These are phyloP conservation scores for Zygothrica quintamaculata DNA, from an alignment of 2,888 invertebrate genomes.

Conservation along the genomic window DNA sequence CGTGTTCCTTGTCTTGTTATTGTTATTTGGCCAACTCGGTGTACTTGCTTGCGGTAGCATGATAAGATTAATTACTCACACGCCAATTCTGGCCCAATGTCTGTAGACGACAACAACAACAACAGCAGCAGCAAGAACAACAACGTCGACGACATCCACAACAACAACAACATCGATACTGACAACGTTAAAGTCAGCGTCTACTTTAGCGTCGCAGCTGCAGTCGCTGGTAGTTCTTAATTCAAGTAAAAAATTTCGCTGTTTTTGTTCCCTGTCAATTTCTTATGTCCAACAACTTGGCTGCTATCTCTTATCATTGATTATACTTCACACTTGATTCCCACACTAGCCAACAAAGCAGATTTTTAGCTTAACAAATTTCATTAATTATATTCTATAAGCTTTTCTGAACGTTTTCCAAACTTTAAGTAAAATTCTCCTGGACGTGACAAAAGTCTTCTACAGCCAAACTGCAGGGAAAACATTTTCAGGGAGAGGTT, in stretches of 20 bases:
- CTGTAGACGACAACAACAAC: no score
- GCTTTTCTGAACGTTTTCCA: no score
- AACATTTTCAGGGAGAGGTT: no score
- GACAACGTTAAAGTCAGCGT: background rate
- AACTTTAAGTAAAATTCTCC: no score
- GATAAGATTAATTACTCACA: conserved; percentile 71
- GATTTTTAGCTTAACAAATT: no score
- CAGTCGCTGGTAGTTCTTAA: conserved; percentile 9
- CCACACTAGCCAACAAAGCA: conserved; percentile 22
- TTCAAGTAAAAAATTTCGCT: no score
- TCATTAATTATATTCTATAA: no score
- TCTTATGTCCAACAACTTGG: conserved; percentile 36
- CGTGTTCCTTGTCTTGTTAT: conserved; percentile 14
- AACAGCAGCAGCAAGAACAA: no score
- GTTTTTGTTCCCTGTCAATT: conserved; percentile 12
- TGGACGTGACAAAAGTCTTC: no score
- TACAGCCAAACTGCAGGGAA: no score
- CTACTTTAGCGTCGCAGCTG: conserved; percentile 5
- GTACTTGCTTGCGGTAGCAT: conserved; percentile 25
- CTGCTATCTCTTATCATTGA: conserved; percentile 38
- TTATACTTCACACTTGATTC: conserved; percentile 14
- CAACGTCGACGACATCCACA: no score
- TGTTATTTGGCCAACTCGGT: conserved; percentile 58
- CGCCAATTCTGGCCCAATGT: conserved; percentile 23
- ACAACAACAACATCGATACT: no score